Percentiles rank a stretch among this genome's conserved stretches.
These are phyloP conservation scores for Scaeva pyrastri DNA, from an alignment of 2,888 invertebrate species.

Conservation along the genomic window DNA sequence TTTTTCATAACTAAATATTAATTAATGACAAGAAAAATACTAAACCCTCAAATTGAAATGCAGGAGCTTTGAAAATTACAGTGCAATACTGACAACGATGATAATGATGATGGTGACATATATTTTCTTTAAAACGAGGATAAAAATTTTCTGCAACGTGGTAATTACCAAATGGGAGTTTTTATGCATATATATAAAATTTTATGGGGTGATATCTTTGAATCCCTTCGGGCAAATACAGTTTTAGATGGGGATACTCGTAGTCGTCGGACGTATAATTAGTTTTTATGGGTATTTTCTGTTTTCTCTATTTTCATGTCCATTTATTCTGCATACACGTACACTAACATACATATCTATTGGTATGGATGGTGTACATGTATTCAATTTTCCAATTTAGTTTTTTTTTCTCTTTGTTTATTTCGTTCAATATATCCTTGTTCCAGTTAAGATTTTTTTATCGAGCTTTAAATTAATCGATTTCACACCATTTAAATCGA, in stretches of 20 bases:
- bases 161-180: conserved; percentile 39
- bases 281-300: conserved; percentile 55
- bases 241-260: conserved; percentile 67
- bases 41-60: conserved; percentile 7
- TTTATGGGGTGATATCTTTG: conserved; percentile 8
- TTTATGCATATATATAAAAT: neutral
- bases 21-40: conserved; percentile 2
- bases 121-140: conserved; percentile 53
- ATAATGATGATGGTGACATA: conserved; percentile 58
- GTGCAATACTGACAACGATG: neutral
- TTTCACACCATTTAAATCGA: conserved; percentile 41
- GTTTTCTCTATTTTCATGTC: conserved; percentile 14
- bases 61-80: conserved; percentile 43
- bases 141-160: conserved; percentile 50
- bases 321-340: conserved; percentile 12
- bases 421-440: too few relatives aligned
- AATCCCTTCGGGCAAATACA: conserved; percentile 59
- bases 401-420: conserved; percentile 28
- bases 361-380: neutral
- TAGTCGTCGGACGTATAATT: too few relatives aligned
- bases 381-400: conserved; percentile 60
- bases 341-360: conserved; percentile 13
- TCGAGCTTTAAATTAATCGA: conserved; percentile 63
- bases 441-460: neutral
- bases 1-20: too few relatives aligned